Evolutionary conservation across 2,888 invertebrate genomes (phyloP).

Genomic region (Arge pagana): DNA sequence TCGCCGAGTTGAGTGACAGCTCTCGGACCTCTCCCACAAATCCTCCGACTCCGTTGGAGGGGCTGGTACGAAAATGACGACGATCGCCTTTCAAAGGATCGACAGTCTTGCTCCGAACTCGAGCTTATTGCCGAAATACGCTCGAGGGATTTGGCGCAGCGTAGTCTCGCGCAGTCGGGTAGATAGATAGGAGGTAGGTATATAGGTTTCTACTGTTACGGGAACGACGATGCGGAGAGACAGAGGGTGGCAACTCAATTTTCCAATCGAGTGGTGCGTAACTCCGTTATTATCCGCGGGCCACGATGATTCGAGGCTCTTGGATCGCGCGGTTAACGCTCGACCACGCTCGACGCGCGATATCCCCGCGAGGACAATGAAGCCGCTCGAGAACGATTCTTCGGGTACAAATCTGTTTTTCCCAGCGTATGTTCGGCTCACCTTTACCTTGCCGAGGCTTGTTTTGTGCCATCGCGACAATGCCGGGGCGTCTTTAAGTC

Average conservation of each 20-base stretch:
- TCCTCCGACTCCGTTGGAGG: constrained; percentile 17
- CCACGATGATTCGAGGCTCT: too few relatives aligned
- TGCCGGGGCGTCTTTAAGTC: constrained; percentile 8
- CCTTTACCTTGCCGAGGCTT: not conserved
- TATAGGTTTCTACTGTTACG: not conserved
- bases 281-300: too few relatives aligned
- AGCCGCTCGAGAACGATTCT: constrained; percentile 11
- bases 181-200: too few relatives aligned
- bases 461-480: constrained; percentile 2
- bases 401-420: constrained; percentile 18
- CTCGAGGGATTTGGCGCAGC: too few relatives aligned
- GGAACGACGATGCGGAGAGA: not conserved
- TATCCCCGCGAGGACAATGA: constrained; percentile 8
- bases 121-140: too few relatives aligned
- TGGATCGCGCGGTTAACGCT: constrained; percentile 20
- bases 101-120: too few relatives aligned
- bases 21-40: constrained; percentile 52
- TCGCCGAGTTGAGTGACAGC: constrained; percentile 55
- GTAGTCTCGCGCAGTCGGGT: too few relatives aligned
- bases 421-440: not conserved
- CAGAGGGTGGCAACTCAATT: constrained; percentile 4
- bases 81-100: too few relatives aligned
- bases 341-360: constrained; percentile 13
- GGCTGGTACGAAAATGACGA: too few relatives aligned
- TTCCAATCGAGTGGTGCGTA: not conserved